phyloP scores from a whole-genome alignment of 2,113 vertebrate genomes.

The Antechinus flavipes region DNA sequence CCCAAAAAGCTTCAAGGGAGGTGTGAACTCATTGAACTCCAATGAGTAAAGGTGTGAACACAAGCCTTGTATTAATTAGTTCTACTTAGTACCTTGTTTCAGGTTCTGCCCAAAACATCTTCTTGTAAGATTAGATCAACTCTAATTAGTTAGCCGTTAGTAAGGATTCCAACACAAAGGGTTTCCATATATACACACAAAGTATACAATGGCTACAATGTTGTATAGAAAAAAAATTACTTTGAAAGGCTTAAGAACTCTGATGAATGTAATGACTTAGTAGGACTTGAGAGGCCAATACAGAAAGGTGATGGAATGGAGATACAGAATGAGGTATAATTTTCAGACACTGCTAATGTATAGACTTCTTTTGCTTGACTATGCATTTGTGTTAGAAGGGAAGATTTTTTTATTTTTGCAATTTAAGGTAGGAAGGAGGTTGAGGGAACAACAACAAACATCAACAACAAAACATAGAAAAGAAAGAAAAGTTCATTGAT shows the following conservation, averaged over 20 bases:
- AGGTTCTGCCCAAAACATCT: no score
- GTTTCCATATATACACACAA: no score
- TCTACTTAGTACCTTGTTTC: no score
- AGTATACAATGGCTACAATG: background rate
- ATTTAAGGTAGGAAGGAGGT: background rate
- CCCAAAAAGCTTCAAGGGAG: no score
- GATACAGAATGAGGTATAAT: background rate
- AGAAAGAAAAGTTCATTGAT: background rate
- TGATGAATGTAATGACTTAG: background rate
- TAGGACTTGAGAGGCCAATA: background rate
- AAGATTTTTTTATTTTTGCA: background rate
- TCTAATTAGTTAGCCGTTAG: no score
- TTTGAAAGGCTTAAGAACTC: background rate
- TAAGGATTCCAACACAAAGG: no score
- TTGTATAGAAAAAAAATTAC: background rate
- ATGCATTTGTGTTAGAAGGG: background rate
- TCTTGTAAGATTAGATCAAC: no score
- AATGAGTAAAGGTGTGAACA: no score
- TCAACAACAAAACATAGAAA: background rate
- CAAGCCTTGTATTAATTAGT: no score
- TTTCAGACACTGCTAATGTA: background rate
- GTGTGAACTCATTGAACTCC: no score
- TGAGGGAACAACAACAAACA: background rate
- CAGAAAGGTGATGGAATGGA: background rate
- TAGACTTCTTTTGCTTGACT: background rate